These are phyloP conservation scores for Myoxocephalus aenaeus DNA, from an alignment of 2,797 vertebrate species.

Conservation along the genomic window DNA sequence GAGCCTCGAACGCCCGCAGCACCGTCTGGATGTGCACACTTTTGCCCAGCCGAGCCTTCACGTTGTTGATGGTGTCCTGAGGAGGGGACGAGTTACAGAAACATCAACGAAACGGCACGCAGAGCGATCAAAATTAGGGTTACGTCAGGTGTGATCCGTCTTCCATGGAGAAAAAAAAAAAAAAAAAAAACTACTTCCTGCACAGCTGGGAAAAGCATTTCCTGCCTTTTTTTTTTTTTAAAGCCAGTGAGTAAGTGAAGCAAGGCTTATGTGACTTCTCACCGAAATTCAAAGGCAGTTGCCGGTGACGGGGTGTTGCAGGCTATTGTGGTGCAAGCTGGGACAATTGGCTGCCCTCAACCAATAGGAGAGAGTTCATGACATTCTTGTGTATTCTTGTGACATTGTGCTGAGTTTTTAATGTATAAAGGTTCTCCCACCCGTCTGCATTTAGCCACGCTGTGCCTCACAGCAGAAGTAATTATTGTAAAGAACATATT, in stretches of 20 bases:
- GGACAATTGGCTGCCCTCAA: slow-evolving; percentile 48
- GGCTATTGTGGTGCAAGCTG: slow-evolving; percentile 37
- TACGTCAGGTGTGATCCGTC: slow-evolving; percentile 19
- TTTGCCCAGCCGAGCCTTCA: slow-evolving; percentile 94
- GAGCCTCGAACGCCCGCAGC: slow-evolving; percentile 95
- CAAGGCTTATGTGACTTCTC: slow-evolving; percentile 48
- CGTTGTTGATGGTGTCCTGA: slow-evolving; percentile 96
- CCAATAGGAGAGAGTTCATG: slow-evolving; percentile 58
- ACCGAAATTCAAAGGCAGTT: slow-evolving; percentile 41
- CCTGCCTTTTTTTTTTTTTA: slow-evolving; percentile 20
- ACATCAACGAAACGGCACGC: not conserved
- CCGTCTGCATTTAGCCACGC: not conserved
- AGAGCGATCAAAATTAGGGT: not conserved
- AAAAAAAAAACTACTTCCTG: slow-evolving; percentile 52
- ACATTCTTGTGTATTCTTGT: slow-evolving; percentile 22
- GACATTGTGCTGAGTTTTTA: slow-evolving; percentile 27
- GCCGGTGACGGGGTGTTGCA: slow-evolving; percentile 2
- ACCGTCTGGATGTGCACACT: slow-evolving; percentile 95
- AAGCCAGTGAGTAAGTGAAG: not conserved
- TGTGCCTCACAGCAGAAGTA: not conserved
- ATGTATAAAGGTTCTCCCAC: not conserved
- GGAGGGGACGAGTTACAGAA: too few relatives aligned
- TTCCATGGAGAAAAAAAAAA: not conserved
- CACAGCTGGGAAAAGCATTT: slow-evolving; percentile 67
- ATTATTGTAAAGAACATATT: too few relatives aligned